Conservation (phyloP, 2,113 vertebrate species). For the Struthidea cinerea region DNA sequence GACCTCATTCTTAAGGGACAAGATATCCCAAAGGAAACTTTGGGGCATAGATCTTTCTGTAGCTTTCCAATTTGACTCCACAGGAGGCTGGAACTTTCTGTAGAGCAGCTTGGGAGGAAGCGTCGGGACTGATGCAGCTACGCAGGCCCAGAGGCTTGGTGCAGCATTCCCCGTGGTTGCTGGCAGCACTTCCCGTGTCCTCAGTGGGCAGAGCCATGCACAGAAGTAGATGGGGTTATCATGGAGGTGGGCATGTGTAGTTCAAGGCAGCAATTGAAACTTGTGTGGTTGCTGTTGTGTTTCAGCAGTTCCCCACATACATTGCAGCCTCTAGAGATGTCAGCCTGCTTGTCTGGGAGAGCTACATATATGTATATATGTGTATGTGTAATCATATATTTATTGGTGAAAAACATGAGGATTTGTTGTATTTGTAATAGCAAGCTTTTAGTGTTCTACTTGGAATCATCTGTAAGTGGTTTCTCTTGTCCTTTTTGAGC, state of each 20-base stretch:
- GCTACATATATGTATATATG: neutral
- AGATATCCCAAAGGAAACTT: neutral
- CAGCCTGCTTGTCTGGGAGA: neutral
- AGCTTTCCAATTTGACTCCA: neutral
- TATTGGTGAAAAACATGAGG: neutral
- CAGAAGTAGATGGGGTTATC: neutral
- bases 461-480: neutral
- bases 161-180: neutral
- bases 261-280: neutral
- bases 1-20: neutral
- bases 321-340: neutral
- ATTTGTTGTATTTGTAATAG: neutral
- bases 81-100: neutral
- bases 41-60: neutral
- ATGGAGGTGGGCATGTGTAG: neutral
- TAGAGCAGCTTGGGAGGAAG: neutral
- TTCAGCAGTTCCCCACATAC: neutral
- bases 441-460: neutral
- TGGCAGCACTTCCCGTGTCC: neutral
- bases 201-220: fast-evolving
- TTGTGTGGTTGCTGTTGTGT: neutral
- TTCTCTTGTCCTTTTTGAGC: neutral
- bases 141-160: neutral
- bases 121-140: fast-evolving
- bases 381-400: neutral